A percentile compares a stretch with the other conserved stretches of the same genome.
Evolutionary conservation across 2,888 invertebrate genomes (phyloP).

Genomic region (Ecliptopera silaceata): DNA sequence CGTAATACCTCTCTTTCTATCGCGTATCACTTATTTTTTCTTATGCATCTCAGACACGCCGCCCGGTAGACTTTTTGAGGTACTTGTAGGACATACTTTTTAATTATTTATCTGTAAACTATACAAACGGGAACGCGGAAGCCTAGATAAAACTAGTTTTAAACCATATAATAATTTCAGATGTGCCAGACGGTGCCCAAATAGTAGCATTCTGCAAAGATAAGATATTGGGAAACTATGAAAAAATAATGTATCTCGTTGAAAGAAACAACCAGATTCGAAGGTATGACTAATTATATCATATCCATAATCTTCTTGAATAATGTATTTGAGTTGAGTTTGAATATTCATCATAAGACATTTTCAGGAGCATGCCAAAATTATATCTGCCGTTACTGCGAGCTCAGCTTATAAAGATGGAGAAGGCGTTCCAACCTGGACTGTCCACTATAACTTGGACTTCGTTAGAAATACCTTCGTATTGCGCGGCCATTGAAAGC

Average conservation of each 20-base stretch:
- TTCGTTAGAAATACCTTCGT: conserved; percentile 87
- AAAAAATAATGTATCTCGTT: conserved; percentile 84
- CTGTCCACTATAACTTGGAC: conserved; percentile 92
- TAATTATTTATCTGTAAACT: too few relatives aligned
- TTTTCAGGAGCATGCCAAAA: conserved; percentile 82
- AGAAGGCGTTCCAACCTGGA: conserved; percentile 88
- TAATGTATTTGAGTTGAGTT: too few relatives aligned
- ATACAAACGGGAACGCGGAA: too few relatives aligned
- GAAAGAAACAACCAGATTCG: conserved; percentile 84
- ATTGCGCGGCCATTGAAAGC: conserved; percentile 81
- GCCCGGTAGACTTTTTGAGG: too few relatives aligned
- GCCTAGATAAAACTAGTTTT: too few relatives aligned
- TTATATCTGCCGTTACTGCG: conserved; percentile 88
- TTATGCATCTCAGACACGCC: too few relatives aligned
- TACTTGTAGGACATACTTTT: too few relatives aligned
- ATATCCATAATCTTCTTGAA: too few relatives aligned
- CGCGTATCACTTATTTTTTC: too few relatives aligned
- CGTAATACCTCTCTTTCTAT: too few relatives aligned
- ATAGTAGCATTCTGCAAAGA: conserved; percentile 89
- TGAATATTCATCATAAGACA: too few relatives aligned
- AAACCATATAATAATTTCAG: conserved; percentile 51
- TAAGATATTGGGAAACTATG: conserved; percentile 85
- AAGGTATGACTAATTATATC: conserved; percentile 56
- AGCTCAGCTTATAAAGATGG: conserved; percentile 86
- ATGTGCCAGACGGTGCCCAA: conserved; percentile 89